Percentiles rank a stretch among this genome's conserved stretches.
Conservation (phyloP, 2,888 invertebrate genomes). For the Chrysomela aeneicollis region DNA sequence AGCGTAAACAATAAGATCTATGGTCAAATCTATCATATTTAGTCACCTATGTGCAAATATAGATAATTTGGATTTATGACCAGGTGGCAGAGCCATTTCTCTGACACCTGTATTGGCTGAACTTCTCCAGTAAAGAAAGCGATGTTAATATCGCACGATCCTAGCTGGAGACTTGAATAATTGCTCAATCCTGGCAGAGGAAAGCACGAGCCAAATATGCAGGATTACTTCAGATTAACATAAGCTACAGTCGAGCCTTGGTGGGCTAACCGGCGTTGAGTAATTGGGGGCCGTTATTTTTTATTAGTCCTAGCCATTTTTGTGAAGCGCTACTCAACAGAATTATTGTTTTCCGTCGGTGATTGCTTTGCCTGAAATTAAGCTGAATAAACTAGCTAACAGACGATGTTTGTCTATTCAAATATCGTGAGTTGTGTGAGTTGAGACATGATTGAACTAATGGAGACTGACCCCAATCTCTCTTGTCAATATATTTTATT, state of each 20-base stretch:
- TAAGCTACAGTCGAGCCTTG: background rate
- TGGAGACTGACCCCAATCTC: too few relatives aligned
- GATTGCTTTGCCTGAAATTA: background rate
- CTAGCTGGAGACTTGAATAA: background rate
- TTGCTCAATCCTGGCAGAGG: constrained; percentile 1
- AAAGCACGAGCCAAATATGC: constrained; percentile 5
- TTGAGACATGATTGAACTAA: too few relatives aligned
- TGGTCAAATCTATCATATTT: too few relatives aligned
- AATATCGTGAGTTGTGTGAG: too few relatives aligned
- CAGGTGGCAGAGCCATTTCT: background rate
- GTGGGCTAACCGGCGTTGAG: background rate
- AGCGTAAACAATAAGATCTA: too few relatives aligned
- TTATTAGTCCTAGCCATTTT: background rate
- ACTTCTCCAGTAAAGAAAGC: background rate
- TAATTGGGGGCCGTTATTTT: constrained; percentile 4
- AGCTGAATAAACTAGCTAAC: background rate
- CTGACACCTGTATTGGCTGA: background rate
- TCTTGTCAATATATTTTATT: too few relatives aligned
- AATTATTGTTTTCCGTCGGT: background rate
- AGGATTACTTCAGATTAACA: background rate
- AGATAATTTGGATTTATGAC: background rate
- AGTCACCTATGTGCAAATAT: too few relatives aligned
- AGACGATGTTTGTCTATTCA: background rate
- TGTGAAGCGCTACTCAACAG: background rate
- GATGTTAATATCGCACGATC: background rate